Evolutionary conservation across 2,888 invertebrate genomes (phyloP).

Genomic region (Chesias legatella): DNA sequence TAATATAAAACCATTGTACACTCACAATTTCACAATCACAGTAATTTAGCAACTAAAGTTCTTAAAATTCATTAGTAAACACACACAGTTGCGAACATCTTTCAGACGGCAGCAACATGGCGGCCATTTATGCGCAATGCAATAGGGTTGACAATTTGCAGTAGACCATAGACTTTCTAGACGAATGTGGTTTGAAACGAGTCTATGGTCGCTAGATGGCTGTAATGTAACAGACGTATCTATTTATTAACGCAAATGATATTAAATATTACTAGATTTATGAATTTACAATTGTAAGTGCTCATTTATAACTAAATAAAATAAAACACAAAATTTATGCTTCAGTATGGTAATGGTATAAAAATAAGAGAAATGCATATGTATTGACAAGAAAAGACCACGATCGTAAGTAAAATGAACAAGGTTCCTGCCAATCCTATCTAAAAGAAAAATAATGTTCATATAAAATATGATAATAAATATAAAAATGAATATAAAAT

Average conservation of each 20-base stretch:
- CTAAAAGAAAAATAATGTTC: no score
- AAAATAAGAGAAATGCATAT: no score
- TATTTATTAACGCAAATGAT: no score
- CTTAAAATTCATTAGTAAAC: conserved; percentile 81
- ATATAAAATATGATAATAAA: no score
- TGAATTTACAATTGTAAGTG: no score
- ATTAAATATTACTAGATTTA: no score
- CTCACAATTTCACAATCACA: conserved; percentile 79
- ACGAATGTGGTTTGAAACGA: conserved; percentile 34
- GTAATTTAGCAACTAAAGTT: conserved; percentile 72
- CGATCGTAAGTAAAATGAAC: no score
- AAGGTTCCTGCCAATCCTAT: no score
- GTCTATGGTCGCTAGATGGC: conserved; percentile 52
- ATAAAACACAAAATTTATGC: no score
- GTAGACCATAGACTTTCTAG: conserved; percentile 70
- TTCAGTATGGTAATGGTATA: no score
- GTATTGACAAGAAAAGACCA: no score
- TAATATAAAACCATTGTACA: conserved; percentile 78
- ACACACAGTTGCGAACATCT: conserved; percentile 80
- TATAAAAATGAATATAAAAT: not conserved
- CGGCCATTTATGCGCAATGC: conserved; percentile 82
- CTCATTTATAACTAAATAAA: no score
- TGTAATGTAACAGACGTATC: conserved; percentile 4
- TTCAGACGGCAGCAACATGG: conserved; percentile 82
- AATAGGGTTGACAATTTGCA: conserved; percentile 79